Evolutionary conservation across 2,113 vertebrate species (phyloP).

Genomic region (Crotalus horridus): DNA sequence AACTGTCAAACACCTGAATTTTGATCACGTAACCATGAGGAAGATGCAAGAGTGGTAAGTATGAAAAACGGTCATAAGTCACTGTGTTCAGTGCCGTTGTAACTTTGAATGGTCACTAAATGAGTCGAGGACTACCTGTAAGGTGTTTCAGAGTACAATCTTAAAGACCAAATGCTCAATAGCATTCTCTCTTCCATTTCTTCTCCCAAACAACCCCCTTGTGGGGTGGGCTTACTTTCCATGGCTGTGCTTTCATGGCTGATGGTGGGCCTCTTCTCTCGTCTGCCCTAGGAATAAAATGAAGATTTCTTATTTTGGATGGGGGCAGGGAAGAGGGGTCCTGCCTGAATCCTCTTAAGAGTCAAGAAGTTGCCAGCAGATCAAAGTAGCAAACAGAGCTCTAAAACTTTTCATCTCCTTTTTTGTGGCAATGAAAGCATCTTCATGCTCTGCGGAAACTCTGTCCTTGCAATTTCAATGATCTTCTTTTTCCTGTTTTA

Average conservation of each 20-base stretch:
- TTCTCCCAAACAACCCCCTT: not conserved
- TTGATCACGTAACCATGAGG: too few relatives aligned
- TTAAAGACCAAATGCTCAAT: not conserved
- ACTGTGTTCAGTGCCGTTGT: too few relatives aligned
- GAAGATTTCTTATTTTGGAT: not conserved
- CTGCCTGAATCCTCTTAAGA: not conserved
- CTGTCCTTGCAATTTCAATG: slow-evolving; percentile 15
- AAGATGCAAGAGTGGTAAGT: too few relatives aligned
- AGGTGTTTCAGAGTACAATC: not conserved
- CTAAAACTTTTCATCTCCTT: not conserved
- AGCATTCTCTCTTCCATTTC: not conserved
- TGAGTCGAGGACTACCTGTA: too few relatives aligned
- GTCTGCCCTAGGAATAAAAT: not conserved
- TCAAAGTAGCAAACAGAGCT: not conserved
- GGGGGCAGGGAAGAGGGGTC: not conserved
- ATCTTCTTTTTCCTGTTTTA: slow-evolving; percentile 45
- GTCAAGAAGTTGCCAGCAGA: not conserved
- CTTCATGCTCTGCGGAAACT: not conserved
- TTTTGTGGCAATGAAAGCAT: not conserved
- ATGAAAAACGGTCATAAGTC: too few relatives aligned
- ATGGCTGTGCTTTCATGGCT: too few relatives aligned
- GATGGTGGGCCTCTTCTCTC: not conserved
- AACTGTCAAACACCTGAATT: too few relatives aligned
- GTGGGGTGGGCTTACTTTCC: not conserved
- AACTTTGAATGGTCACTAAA: too few relatives aligned